Evolutionary conservation across 2,888 invertebrate species (phyloP), one percentile per base, ranked within the genome.

Genomic region (Dasysyrphus tricinctus): DNA sequence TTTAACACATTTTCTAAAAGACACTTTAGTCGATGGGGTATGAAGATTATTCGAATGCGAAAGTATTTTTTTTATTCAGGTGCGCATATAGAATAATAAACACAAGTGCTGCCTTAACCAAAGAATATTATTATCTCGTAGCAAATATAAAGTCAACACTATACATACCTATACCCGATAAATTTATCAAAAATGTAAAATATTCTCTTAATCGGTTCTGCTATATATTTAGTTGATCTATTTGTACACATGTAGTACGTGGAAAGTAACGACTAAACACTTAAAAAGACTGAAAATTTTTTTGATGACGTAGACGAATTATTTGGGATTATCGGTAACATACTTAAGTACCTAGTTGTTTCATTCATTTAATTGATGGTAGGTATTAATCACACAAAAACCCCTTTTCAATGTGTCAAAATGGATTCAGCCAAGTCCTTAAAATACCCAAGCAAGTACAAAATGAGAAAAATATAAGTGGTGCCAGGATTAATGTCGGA

Each of bases 41-140:
- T 12, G 12, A 12, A 24, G 12, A 51, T 51, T 24, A 24, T 51
- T 51, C 5, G 24, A 24, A 24, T 24, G 51, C 51, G 51, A 51
- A 51, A 51, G 24, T 51, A 12, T 54, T 14, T 12, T 51, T 54
- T 54, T 54, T 54, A 5, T n/a, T n/a, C 16, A 54, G 8, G 32
- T 54, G 54, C 29, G 54, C 54, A 29, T n/a, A 54, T n/a, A 32
- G 54, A 32, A 54, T 54, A 54, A 32, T 54, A 54, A 54, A 54
- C 54, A 54, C 54, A 32, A 54, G 7, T 54, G 54, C 7, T 32
- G n/a, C n/a, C 12, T 32, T 32, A 29, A 54, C 4, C n/a, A 54
- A 54, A 49, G 11, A 19, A 5, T 49, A 11, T 9, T 49, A 11
- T 9, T 49, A 49, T 49, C 49, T 19, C 19, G 11, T 11, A 49